Conservation (phyloP, 30 jellyfish, hydroid and myxozoan species). For the Chrysaora quinquecirrha region DNA sequence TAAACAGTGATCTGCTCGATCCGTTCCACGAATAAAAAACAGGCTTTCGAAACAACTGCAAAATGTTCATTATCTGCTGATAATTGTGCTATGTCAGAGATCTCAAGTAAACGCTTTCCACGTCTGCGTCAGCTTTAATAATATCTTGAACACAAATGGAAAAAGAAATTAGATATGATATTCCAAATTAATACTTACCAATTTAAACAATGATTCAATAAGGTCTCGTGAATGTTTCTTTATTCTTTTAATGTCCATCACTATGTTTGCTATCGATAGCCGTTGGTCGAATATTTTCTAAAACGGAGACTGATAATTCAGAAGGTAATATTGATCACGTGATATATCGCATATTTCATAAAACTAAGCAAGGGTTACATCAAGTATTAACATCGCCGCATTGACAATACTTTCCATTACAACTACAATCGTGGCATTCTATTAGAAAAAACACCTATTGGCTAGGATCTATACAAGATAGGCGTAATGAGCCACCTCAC, state of each 20-base stretch:
- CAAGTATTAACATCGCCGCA: not conserved
- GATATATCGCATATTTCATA: not conserved
- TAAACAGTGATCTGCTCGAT: no score
- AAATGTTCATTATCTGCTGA: no score
- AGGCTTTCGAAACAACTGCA: no score
- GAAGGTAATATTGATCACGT: not conserved
- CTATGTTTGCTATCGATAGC: conserved; percentile 45
- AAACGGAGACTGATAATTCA: not conserved
- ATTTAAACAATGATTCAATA: conserved; percentile 58
- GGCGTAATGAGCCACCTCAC: no score
- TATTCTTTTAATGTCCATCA: conserved; percentile 10
- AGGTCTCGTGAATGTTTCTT: conserved; percentile 50
- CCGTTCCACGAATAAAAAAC: no score
- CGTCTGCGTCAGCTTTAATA: no score
- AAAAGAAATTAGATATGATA: no score
- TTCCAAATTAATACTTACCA: no score
- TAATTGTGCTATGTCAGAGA: no score
- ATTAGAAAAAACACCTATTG: not conserved
- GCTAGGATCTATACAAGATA: no score
- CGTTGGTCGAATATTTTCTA: conserved; percentile 43
- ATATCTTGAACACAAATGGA: no score
- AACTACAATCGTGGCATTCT: not conserved
- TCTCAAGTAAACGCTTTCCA: no score
- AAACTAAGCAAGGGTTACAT: not conserved
- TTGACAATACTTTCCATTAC: not conserved